A percentile compares a stretch with the other conserved stretches of the same genome.
Evolutionary conservation across 2,888 invertebrate genomes (phyloP).

Genomic region (Lacanobia oleracea): DNA sequence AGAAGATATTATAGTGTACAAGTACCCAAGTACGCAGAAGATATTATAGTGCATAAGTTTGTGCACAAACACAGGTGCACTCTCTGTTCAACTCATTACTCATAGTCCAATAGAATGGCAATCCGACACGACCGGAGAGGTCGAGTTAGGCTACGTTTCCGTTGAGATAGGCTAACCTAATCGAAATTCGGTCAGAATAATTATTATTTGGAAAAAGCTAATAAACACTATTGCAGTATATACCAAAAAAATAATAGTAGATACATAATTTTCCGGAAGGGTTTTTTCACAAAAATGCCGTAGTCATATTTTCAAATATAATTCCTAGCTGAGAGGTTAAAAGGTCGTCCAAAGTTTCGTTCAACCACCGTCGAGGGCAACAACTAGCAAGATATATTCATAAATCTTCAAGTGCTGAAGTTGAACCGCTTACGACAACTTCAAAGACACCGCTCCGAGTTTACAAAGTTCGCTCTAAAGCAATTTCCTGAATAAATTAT

Average conservation of each 20-base stretch:
- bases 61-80: too few species aligned
- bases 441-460: constrained; percentile 50
- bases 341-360: constrained; percentile 29
- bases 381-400: constrained; percentile 47
- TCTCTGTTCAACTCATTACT: too few species aligned
- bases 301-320: background rate
- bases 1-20: too few species aligned
- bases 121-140: too few species aligned
- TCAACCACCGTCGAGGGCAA: constrained; percentile 12
- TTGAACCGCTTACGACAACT: constrained; percentile 41
- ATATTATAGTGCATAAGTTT: too few species aligned
- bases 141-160: too few species aligned
- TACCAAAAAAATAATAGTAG: background rate
- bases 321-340: background rate
- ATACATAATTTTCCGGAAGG: background rate
- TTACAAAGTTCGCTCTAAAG: constrained; percentile 64
- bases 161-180: too few species aligned
- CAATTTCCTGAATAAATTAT: constrained; percentile 79
- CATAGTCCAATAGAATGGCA: too few species aligned
- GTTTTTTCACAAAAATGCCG: background rate
- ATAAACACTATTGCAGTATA: background rate
- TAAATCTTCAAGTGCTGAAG: constrained; percentile 57
- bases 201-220: too few species aligned
- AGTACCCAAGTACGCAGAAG: too few species aligned
- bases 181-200: too few species aligned